Conservation (phyloP, 2,888 invertebrate species). For the Bhutanitis thaidina region DNA sequence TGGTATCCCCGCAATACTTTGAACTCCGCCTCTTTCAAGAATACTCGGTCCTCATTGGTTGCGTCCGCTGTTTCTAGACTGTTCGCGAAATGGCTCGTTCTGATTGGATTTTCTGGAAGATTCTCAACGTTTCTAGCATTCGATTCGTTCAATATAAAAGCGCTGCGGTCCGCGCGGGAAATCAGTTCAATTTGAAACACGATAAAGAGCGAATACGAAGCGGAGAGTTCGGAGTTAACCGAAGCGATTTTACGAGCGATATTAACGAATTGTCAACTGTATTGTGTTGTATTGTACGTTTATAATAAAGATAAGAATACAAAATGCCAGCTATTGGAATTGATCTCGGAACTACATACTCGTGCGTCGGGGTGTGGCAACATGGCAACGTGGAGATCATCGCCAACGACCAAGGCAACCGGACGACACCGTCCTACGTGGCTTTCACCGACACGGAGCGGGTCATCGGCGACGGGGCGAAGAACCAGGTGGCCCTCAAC, state of each 20-base stretch:
- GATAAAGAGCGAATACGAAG: constrained; percentile 12
- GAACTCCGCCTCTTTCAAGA: not conserved
- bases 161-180: constrained; percentile 22
- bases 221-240: constrained; percentile 14
- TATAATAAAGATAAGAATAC: constrained; percentile 11
- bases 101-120: constrained; percentile 41
- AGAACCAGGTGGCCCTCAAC: constrained; percentile 90
- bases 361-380: constrained; percentile 92
- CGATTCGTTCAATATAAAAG: constrained; percentile 38
- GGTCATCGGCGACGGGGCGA: constrained; percentile 92
- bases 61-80: constrained; percentile 33
- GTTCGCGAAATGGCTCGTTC: constrained; percentile 25
- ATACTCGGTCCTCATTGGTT: not conserved
- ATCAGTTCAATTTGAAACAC: constrained; percentile 16
- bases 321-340: constrained; percentile 70
- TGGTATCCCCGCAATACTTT: not conserved
- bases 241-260: constrained; percentile 17
- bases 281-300: constrained; percentile 1
- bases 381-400: constrained; percentile 93
- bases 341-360: constrained; percentile 92
- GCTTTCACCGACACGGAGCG: constrained; percentile 92
- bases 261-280: not conserved
- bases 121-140: constrained; percentile 48
- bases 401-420: constrained; percentile 93
- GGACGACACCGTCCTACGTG: constrained; percentile 93